Base-by-base conservation (phyloP, 2,888 invertebrate species). In the Anarsia innoxiella region DNA sequence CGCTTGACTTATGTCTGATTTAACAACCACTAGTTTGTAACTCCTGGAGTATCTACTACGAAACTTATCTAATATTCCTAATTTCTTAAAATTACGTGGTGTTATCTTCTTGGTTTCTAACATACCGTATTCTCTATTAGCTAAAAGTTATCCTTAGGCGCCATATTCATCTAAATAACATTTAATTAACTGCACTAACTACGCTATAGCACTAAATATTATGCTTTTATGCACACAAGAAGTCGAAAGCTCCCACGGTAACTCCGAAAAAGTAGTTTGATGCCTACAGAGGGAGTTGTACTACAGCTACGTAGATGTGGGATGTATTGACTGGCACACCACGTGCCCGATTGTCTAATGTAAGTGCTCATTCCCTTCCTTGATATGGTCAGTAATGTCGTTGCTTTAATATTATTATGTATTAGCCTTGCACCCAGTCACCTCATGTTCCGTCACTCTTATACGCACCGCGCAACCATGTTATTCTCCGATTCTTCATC, bases 121-220 rank as follows among this genome's bases (percentile, higher is more conserved):
- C 49, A 45, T 56, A 55, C 59, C 62, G 49, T 29, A 25, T 9
- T 65, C 57, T 57, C 58, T 66, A 66, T 40, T 50, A 39, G 53
- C 57, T 57, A 60, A 54, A 44, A 42, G 44, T 46, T 48, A 64
- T 63, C 66, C 51, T 48, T 36, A 25, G 63, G 63, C 67, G 52
- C 56, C 59, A 49, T 53, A 53, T 57, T 57, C 66, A 66, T 34
- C 39, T 42, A 39, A 45, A 59, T 63, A 51, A 53, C 56, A 65
- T 66, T 63, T 61, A 56, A 61, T 60, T 54, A 54, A 72, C 61
- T 59, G 65, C 53, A 64, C 61, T 66, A 64, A 59, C 61, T 70
- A 73, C 54, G 45, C 71, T 75, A 56, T 78, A 80, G 78, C 78
- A 76, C 76, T 78, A 73, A 62, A 57, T 60, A 77, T 80, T 80